Percentiles rank a stretch among this genome's conserved stretches.
Conservation (phyloP, 2,888 invertebrate genomes). For the Mimas tiliae region DNA sequence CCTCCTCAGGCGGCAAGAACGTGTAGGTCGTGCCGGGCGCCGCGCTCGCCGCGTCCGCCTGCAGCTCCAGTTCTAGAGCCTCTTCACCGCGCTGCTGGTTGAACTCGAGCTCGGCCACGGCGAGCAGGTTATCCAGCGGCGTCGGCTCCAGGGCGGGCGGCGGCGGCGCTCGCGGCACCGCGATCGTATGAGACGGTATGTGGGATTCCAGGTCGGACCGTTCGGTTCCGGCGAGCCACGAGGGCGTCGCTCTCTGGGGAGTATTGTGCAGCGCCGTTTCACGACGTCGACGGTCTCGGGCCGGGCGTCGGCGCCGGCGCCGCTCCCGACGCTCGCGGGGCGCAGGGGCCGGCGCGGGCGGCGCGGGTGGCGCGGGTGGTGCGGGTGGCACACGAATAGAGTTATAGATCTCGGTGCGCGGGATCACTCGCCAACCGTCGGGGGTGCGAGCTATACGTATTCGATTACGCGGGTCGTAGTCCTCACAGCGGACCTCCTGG, state of each 20-base stretch:
- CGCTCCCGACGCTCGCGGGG: conserved; percentile 41
- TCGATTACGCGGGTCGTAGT: conserved; percentile 93
- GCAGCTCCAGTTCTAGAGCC: conserved; percentile 59
- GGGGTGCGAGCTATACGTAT: conserved; percentile 92
- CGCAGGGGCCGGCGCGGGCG: conserved; percentile 42
- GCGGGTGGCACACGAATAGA: conserved; percentile 67
- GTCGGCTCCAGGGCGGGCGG: conserved; percentile 67
- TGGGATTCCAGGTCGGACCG: conserved; percentile 85
- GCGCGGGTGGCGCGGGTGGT: conserved; percentile 45
- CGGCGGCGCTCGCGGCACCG: conserved; percentile 70
- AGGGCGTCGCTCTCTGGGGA: conserved; percentile 44
- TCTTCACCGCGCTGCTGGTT: conserved; percentile 82
- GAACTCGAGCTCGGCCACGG: conserved; percentile 87
- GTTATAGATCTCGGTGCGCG: conserved; percentile 88
- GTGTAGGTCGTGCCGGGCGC: conserved; percentile 53
- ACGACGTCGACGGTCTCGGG: conserved; percentile 38
- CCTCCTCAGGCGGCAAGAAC: conserved; percentile 68
- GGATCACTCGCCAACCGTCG: conserved; percentile 92
- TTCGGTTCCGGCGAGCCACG: conserved; percentile 53
- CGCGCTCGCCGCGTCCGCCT: conserved; percentile 39
- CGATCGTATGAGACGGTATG: conserved; percentile 86
- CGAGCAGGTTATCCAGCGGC: conserved; percentile 86
- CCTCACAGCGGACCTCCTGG: conserved; percentile 93
- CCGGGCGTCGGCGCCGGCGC: conserved; percentile 42
- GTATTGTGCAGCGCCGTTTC: conserved; percentile 48